phyloP scores from a whole-genome alignment of 23 tunicate species.

The Halocynthia roretzi region DNA sequence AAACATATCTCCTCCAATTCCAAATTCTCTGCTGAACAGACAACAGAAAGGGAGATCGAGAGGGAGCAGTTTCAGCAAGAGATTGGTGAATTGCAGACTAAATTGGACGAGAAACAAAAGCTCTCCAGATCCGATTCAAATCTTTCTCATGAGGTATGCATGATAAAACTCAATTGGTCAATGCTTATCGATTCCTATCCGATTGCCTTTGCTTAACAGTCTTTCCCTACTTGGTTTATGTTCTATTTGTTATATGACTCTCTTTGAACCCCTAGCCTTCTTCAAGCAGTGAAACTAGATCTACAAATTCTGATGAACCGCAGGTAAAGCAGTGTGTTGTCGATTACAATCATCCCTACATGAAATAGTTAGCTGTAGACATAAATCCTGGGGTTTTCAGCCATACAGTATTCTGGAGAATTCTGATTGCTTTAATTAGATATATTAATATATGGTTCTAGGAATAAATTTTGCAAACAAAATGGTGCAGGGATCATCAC shows the following conservation, averaged over 20 bases:
- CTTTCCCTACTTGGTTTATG: neutral
- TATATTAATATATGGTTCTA: neutral
- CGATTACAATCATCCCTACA: neutral
- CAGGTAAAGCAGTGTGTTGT: neutral
- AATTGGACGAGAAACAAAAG: conserved; percentile 65
- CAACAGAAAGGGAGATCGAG: conserved; percentile 53
- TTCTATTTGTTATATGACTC: neutral
- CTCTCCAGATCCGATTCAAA: conserved; percentile 46
- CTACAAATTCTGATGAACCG: neutral
- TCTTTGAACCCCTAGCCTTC: no score
- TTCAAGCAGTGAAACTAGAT: conserved; percentile 2
- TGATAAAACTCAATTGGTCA: neutral
- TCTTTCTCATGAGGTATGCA: conserved; percentile 57
- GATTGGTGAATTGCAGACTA: conserved; percentile 55
- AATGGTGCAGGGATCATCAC: neutral
- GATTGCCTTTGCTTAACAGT: neutral
- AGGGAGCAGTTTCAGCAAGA: conserved; percentile 70
- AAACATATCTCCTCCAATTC: conserved; percentile 59
- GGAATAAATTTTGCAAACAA: neutral
- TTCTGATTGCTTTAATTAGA: no score
- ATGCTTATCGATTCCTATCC: neutral
- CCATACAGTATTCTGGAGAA: no score
- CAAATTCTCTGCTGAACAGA: conserved; percentile 52
- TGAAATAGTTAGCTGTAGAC: no score
- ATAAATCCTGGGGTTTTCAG: no score